Conservation (phyloP, 1,140 invertebrate species). For the Diorhabda sublineata region DNA sequence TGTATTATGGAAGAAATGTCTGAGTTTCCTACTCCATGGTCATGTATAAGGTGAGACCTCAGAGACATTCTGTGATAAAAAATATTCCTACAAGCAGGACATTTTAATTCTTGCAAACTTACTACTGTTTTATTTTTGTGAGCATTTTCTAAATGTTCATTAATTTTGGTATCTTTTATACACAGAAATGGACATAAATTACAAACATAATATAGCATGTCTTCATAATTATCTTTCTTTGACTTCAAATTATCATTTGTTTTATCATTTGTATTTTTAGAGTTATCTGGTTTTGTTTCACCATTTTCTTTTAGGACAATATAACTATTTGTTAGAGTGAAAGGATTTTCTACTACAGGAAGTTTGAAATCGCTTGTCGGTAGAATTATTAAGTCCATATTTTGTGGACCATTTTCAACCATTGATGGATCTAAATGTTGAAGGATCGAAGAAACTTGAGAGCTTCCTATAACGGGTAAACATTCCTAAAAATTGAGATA, state of each 20-base stretch:
- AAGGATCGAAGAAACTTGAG: slow-evolving; percentile 41
- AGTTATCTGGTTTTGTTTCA: slow-evolving; percentile 18
- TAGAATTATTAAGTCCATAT: slow-evolving; percentile 36
- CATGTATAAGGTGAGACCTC: slow-evolving; percentile 48
- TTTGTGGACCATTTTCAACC: slow-evolving; percentile 25
- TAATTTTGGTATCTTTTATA: slow-evolving; percentile 40
- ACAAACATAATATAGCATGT: slow-evolving; percentile 41
- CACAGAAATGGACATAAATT: slow-evolving; percentile 43
- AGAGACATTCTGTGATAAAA: slow-evolving; percentile 49
- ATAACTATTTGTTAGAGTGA: slow-evolving; percentile 29
- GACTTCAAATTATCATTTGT: slow-evolving; percentile 17
- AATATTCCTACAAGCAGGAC: slow-evolving; percentile 49
- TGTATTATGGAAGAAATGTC: slow-evolving; percentile 41
- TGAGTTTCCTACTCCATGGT: slow-evolving; percentile 47
- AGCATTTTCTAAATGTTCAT: slow-evolving; percentile 39
- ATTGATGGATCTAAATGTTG: slow-evolving; percentile 35
- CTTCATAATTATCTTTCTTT: slow-evolving; percentile 27
- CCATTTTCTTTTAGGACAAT: slow-evolving; percentile 34
- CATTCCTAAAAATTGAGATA: slow-evolving; percentile 34
- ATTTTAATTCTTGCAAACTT: slow-evolving; percentile 38
- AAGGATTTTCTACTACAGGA: slow-evolving; percentile 21
- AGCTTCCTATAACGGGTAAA: slow-evolving; percentile 40
- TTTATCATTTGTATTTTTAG: slow-evolving; percentile 18
- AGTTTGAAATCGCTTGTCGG: slow-evolving; percentile 34
- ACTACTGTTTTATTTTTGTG: slow-evolving; percentile 38